These are phyloP conservation scores for Puffinus mauretanicus DNA, from an alignment of 2,113 vertebrate species.

Conservation along the genomic window DNA sequence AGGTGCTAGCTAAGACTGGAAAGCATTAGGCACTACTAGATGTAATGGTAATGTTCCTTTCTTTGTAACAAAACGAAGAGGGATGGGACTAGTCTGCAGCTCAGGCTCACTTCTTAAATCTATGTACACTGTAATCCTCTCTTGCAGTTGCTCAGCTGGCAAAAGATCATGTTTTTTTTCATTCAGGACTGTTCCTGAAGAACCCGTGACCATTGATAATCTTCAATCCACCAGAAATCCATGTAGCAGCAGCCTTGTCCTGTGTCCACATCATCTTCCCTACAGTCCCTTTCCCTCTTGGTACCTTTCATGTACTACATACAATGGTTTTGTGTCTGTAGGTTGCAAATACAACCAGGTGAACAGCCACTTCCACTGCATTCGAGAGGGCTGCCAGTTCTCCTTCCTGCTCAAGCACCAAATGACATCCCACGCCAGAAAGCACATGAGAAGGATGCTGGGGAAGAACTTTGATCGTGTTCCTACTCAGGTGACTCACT, in stretches of 20 bases:
- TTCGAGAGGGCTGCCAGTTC: constrained; percentile 97
- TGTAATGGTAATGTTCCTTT: not conserved
- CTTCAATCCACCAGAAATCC: not conserved
- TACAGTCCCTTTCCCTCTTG: not conserved
- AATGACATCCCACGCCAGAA: constrained; percentile 98
- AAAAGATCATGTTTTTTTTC: not conserved
- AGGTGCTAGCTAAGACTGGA: not conserved
- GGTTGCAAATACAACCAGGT: constrained; percentile 99
- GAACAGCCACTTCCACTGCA: constrained; percentile 99
- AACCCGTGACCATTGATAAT: not conserved
- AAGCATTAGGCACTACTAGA: not conserved
- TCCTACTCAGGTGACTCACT: constrained; percentile 85
- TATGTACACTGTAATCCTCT: not conserved
- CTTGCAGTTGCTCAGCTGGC: not conserved
- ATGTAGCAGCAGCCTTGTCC: not conserved
- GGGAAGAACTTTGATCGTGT: constrained; percentile 97
- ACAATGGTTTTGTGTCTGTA: constrained; percentile 44
- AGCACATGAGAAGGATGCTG: constrained; percentile 98
- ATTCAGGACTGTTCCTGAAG: not conserved
- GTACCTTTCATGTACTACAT: not conserved
- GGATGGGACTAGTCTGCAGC: not conserved
- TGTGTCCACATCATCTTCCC: accelerated
- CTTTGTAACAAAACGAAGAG: not conserved
- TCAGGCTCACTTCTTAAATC: not conserved
- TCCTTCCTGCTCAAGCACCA: constrained; percentile 99